Evolutionary conservation across 2,113 vertebrate species (phyloP), one percentile per base, ranked within the genome.

Genomic region (Hydrochoerus hydrochaeris): DNA sequence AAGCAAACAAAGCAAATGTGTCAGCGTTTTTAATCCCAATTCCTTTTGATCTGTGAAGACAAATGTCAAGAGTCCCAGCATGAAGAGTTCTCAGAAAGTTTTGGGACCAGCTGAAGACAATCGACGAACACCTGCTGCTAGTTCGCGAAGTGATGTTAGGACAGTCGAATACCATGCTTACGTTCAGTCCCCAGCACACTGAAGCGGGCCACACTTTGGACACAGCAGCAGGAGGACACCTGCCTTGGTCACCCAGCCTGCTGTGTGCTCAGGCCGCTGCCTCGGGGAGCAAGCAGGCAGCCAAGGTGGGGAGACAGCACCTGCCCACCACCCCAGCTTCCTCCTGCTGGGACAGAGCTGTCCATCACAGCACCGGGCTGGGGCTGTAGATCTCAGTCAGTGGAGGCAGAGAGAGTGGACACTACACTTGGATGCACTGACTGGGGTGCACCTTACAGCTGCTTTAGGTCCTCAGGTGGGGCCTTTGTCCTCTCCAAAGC

Each of bases 361-460:
- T 14, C 35, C 35, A 1, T 1, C 16, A 0, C 17, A 30, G 35
- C 24, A n/a, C 0, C 1, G 12, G 41, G 38, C 49, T n/a, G 52
- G 20, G 32, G 49, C 11, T 73, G 13, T 19, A 20, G 81, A 38
- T 62, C n/a, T 65, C 26, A 14, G 49, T 75, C 35, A 20, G 20
- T n/a, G 35, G 7, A 41, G 11, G 14, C 44, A 7, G 81, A n/a
- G n/a, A 63, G 26, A 2, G 6, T 28, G 81, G 24, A 49, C 13
- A 11, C 46, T 1, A 10, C 57, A 19, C 0, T 13, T 22, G 24
- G 7, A 1, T 65, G 12, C 57, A 57, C 58, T 77, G 57, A 32
- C 20, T 54, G 30, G 44, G 28, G 17, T 5, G 2, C 32, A 3
- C 30, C 44, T 38, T 17, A 4, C 54, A 32, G 22, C 26, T 84